Evolutionary conservation across 2,113 vertebrate species (phyloP), one percentile per base, ranked within the genome.

Genomic region (Rhynchomys soricoides): DNA sequence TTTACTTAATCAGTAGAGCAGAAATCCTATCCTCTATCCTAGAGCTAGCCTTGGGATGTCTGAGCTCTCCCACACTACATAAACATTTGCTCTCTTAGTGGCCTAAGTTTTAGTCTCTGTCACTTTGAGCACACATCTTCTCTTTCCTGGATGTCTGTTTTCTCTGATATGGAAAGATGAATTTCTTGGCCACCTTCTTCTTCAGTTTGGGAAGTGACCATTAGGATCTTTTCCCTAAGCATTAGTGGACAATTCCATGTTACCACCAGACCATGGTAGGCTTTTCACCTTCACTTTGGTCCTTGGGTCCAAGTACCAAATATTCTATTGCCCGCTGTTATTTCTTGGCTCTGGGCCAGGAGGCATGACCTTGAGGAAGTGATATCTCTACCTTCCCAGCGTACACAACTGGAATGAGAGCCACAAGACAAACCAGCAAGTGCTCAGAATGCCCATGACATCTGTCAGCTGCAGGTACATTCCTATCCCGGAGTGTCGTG

Each of bases 331-430:
- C 71, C 81, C 75, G 50, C 87, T 91, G 86, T 26, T 93, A 29
- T 68, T 96, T 74, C 66, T 89, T 91, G 96, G 92, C 95, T 89
- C 40, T 59, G 68, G 94, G 66, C 57, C 92, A 86, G n/a, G 66
- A 2, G 43, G 55, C 71, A 24, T 71, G 94, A 96, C 94, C 91
- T 96, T 97, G 91, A 89, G 45, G 57, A 82, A 83, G 90, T 91
- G 37, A 73, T 1, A 64, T 37, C 22, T 73, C 19, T 86, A 95
- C 68, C 64, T 91, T 86, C 52, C 88, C 40, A 85, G 74, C 78
- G 24, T 64, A 55, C 24, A 75, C 29, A 70, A 22, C 6, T 9
- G 59, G 88, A 81, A 73, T 12, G 78, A 74, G 77, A 86, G 78
- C 66, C 31, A 50, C 6, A 74, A 68, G 45, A 79, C 43, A 70